phyloP scores from a whole-genome alignment of 2,113 vertebrate species.

The rat (Rattus norvegicus) region DNA sequence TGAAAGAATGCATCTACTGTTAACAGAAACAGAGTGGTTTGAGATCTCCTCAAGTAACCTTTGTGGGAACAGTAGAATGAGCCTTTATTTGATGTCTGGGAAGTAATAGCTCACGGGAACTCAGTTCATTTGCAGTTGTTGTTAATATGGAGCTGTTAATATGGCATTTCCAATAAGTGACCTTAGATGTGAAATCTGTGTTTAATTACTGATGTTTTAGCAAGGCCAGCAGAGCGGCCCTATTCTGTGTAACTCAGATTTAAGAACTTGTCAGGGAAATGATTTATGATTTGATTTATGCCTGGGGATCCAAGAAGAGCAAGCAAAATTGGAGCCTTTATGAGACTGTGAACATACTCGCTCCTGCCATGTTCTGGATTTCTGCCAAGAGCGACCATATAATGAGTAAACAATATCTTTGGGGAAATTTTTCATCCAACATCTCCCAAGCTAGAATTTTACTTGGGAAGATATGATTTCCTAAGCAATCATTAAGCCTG shows the following conservation, averaged over 20 bases:
- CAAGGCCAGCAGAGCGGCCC: conserved; percentile 67
- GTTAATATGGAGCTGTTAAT: conserved; percentile 72
- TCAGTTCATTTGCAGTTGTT: conserved; percentile 62
- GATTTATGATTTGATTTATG: conserved; percentile 81
- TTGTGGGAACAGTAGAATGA: conserved; percentile 44
- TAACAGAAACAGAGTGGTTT: conserved; percentile 24
- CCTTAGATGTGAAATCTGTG: conserved; percentile 74
- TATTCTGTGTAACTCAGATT: conserved; percentile 73
- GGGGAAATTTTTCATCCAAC: conserved; percentile 79
- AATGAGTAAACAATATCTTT: conserved; percentile 84
- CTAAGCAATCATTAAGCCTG: conserved; percentile 79
- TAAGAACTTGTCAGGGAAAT: conserved; percentile 82
- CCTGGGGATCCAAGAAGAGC: conserved; percentile 76
- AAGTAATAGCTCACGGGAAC: conserved; percentile 48
- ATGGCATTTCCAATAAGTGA: conserved; percentile 71
- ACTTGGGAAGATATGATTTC: conserved; percentile 75
- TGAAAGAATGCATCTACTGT: conserved; percentile 54
- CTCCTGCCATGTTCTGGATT: conserved; percentile 76
- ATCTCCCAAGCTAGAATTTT: conserved; percentile 80
- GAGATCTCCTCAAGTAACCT: conserved; percentile 58
- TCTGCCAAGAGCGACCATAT: conserved; percentile 78
- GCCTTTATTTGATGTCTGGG: conserved; percentile 62
- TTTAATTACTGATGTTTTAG: conserved; percentile 80
- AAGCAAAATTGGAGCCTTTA: conserved; percentile 71
- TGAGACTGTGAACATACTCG: conserved; percentile 69